Conservation (phyloP, 92 coral and sea anemone species). For the Umimayanthus chanpuru region DNA sequence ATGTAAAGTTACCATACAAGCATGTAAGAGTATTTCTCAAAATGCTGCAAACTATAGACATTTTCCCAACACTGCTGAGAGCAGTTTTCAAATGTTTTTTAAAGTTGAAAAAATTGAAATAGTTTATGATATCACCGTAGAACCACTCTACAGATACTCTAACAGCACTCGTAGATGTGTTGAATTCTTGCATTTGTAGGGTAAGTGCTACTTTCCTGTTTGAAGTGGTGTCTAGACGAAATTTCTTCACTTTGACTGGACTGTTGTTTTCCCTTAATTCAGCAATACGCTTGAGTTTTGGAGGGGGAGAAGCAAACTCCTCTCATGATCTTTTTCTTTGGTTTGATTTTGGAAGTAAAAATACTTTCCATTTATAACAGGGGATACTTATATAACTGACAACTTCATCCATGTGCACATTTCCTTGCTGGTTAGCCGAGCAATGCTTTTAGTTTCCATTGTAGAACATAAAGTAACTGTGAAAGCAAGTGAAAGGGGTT, state of each 20-base stretch:
- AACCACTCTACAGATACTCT: too few relatives aligned
- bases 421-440: slow-evolving; percentile 8
- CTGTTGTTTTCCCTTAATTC: slow-evolving; percentile 23
- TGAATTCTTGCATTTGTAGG: too few relatives aligned
- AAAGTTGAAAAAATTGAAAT: too few relatives aligned
- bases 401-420: slow-evolving; percentile 8
- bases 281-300: slow-evolving; percentile 11
- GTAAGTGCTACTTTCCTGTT: too few relatives aligned
- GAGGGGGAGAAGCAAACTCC: slow-evolving; percentile 21
- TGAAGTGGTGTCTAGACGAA: too few relatives aligned
- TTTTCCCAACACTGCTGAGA: too few relatives aligned
- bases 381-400: slow-evolving; percentile 3
- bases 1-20: too few relatives aligned
- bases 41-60: too few relatives aligned
- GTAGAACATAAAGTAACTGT: background rate
- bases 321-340: slow-evolving; percentile 22
- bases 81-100: too few relatives aligned
- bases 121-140: too few relatives aligned
- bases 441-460: background rate
- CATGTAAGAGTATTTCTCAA: too few relatives aligned
- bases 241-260: background rate
- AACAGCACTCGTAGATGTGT: too few relatives aligned
- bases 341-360: background rate
- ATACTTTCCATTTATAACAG: background rate
- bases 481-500: background rate